These are phyloP conservation scores for Phrynosoma blainvillii DNA, from an alignment of 2,113 vertebrate species.

Conservation along the genomic window DNA sequence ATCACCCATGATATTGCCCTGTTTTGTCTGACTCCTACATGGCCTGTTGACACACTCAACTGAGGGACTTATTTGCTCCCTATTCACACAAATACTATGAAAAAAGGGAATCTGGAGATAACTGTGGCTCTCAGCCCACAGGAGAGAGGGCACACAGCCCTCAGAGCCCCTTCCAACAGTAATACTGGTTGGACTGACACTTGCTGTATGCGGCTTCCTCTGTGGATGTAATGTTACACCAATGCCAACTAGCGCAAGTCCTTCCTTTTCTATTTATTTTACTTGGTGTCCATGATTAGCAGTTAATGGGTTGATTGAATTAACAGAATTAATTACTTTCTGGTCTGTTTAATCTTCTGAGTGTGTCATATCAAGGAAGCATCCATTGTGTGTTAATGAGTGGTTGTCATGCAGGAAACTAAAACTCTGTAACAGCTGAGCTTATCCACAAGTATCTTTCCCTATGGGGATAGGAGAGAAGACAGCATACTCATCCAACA, in stretches of 20 bases:
- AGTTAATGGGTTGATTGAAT: background rate
- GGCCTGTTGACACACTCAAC: too few species aligned
- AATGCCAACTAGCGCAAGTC: background rate
- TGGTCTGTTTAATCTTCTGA: slow-evolving; percentile 11
- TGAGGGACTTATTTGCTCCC: too few species aligned
- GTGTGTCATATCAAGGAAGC: background rate
- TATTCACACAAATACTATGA: background rate
- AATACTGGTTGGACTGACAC: background rate
- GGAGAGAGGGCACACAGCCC: background rate
- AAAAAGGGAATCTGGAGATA: background rate
- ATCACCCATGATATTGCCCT: too few species aligned
- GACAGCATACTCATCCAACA: too few species aligned
- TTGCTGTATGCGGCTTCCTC: background rate
- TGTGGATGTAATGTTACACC: too few species aligned
- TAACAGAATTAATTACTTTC: slow-evolving; percentile 13
- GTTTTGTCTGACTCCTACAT: too few species aligned
- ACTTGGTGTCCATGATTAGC: background rate
- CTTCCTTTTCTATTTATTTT: background rate
- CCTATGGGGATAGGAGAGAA: background rate
- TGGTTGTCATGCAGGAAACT: background rate
- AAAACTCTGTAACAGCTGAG: background rate
- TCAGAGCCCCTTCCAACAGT: background rate
- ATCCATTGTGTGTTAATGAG: background rate
- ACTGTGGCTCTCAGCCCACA: background rate
- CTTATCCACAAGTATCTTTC: background rate